Evolutionary conservation across 1,140 invertebrate species (phyloP).

Genomic region (Tetranychus cinnabarinus): DNA sequence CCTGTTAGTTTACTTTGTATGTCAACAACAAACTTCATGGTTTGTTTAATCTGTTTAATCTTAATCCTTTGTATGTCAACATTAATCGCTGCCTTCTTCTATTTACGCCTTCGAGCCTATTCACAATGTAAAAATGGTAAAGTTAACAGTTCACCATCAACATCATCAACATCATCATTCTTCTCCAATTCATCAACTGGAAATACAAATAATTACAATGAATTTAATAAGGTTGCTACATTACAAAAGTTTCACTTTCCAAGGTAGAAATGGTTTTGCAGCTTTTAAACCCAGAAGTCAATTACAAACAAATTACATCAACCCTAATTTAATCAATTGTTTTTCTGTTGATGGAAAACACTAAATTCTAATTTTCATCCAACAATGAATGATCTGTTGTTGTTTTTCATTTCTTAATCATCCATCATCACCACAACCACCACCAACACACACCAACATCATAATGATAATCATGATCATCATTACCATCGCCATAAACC

Average conservation of each 20-base stretch:
- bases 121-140: background rate
- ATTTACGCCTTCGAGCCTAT: slow-evolving; percentile 40
- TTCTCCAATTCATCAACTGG: background rate
- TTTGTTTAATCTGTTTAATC: slow-evolving; percentile 64
- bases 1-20: slow-evolving; percentile 48
- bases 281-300: background rate
- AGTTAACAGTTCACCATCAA: background rate
- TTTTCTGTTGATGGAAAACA: background rate
- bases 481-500: too few species aligned
- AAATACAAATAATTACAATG: background rate
- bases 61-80: slow-evolving; percentile 67
- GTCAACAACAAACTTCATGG: slow-evolving; percentile 72
- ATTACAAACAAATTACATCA: background rate
- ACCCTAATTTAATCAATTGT: background rate
- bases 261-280: background rate
- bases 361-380: too few species aligned
- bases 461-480: too few species aligned
- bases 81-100: slow-evolving; percentile 67
- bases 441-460: too few species aligned
- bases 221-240: background rate
- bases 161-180: too few species aligned
- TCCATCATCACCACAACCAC: too few species aligned
- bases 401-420: too few species aligned
- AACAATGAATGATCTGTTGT: too few species aligned
- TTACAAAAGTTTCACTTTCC: background rate